Conservation (phyloP, 2,888 invertebrate genomes). For the Carcina quercana region DNA sequence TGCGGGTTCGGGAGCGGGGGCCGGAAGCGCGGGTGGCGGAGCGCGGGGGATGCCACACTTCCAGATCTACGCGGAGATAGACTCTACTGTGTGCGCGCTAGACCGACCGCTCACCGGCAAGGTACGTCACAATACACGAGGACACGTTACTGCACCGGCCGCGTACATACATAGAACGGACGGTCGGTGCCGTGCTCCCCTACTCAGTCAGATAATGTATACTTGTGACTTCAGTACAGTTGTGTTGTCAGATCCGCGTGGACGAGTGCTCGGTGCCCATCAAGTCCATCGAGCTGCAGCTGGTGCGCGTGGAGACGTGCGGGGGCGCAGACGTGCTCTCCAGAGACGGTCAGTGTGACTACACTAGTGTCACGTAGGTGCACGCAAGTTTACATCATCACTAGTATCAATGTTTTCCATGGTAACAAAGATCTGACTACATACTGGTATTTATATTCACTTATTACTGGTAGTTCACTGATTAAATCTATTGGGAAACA, state of each 20-base stretch:
- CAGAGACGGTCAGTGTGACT: constrained; percentile 87
- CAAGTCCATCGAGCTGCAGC: constrained; percentile 94
- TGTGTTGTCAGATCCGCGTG: constrained; percentile 82
- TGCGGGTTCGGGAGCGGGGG: constrained; percentile 50
- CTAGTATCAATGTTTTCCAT: too few relatives aligned
- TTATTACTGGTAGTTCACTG: too few relatives aligned
- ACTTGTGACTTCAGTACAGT: too few relatives aligned
- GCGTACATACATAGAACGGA: too few relatives aligned
- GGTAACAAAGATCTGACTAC: too few relatives aligned
- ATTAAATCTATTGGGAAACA: too few relatives aligned
- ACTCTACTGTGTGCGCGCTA: constrained; percentile 88
- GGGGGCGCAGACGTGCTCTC: constrained; percentile 86
- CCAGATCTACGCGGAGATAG: constrained; percentile 86
- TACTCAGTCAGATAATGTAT: neutral
- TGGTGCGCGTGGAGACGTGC: constrained; percentile 96
- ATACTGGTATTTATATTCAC: too few relatives aligned
- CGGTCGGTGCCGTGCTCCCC: neutral
- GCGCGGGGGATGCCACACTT: constrained; percentile 81
- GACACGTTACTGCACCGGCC: too few relatives aligned
- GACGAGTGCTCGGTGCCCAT: constrained; percentile 88
- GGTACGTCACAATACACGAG: too few relatives aligned
- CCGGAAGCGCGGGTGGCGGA: constrained; percentile 22
- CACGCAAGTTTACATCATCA: too few relatives aligned
- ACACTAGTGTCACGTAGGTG: too few relatives aligned
- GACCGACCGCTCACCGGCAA: constrained; percentile 92